A percentile compares a stretch with the other conserved stretches of the same genome.
phyloP scores from a whole-genome alignment of 1,140 invertebrate species.

The Rhagoletis zephyria region DNA sequence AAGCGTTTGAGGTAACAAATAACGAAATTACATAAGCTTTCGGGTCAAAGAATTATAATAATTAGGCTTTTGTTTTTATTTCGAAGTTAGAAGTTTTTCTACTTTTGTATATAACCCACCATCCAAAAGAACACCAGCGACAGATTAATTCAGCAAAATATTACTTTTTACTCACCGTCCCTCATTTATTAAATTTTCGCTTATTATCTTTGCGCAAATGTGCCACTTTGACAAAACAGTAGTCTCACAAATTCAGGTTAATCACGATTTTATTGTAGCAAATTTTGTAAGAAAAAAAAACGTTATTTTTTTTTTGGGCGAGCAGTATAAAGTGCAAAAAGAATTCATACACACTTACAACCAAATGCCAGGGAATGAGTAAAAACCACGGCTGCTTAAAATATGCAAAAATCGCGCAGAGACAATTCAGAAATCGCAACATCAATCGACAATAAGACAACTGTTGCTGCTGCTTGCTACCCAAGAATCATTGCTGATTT shows the following conservation, averaged over 20 bases:
- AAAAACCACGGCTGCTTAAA: not conserved
- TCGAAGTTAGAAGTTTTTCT: no score
- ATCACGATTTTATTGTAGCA: conserved; percentile 37
- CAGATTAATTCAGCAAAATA: no score
- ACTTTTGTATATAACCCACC: no score
- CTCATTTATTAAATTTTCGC: not conserved
- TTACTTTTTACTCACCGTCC: not conserved
- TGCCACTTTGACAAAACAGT: not conserved
- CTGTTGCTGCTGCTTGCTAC: not conserved
- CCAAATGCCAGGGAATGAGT: not conserved
- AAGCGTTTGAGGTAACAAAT: no score
- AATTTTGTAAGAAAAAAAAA: not conserved
- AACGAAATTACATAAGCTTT: no score
- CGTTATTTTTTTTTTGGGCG: not conserved
- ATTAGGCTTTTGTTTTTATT: no score
- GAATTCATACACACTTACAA: not conserved
- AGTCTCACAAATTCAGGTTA: conserved; percentile 26
- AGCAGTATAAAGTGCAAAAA: not conserved
- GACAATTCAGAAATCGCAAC: conserved; percentile 13
- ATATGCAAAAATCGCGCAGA: conserved; percentile 24
- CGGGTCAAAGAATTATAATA: no score
- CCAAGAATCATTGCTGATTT: not conserved
- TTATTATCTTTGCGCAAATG: not conserved
- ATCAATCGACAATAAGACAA: conserved; percentile 6
- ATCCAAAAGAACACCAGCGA: no score